Percentiles rank a stretch among this genome's conserved stretches.
Conservation (phyloP, 2,888 invertebrate species). For the Tetropium fuscum region DNA sequence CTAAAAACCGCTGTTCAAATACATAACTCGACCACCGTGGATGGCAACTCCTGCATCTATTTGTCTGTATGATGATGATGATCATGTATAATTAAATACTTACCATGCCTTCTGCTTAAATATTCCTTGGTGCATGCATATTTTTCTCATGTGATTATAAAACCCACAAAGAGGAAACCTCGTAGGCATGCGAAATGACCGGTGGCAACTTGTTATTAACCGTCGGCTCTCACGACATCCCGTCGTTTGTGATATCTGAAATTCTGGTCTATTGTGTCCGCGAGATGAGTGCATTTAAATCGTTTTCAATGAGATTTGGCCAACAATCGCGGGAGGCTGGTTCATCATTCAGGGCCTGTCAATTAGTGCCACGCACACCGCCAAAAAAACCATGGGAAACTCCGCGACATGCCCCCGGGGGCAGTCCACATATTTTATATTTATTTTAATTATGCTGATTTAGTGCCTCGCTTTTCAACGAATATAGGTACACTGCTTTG, state of each 20-base stretch:
- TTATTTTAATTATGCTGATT: slow-evolving; percentile 29
- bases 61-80: too few species aligned
- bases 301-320: slow-evolving; percentile 31
- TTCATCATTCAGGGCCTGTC: slow-evolving; percentile 40
- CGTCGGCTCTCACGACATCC: slow-evolving; percentile 8
- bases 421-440: slow-evolving; percentile 11
- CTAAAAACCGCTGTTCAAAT: too few species aligned
- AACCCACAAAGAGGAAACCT: neutral
- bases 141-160: slow-evolving; percentile 1
- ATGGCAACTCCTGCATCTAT: too few species aligned
- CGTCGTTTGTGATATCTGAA: slow-evolving; percentile 23
- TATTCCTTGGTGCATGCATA: slow-evolving; percentile 4
- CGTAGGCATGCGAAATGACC: neutral
- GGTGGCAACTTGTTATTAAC: neutral
- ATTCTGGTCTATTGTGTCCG: slow-evolving; percentile 35
- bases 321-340: slow-evolving; percentile 33
- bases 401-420: neutral
- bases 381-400: slow-evolving; percentile 37
- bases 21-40: too few species aligned
- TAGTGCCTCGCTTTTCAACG: slow-evolving; percentile 10
- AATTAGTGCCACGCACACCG: slow-evolving; percentile 37
- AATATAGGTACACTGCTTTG: too few species aligned
- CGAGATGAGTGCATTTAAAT: slow-evolving; percentile 36
- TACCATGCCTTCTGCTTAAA: too few species aligned
- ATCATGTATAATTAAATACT: too few species aligned